A percentile compares a stretch with the other conserved stretches of the same genome.
Evolutionary conservation across 1,140 invertebrate genomes (phyloP).

Genomic region (Drosophila orosa): DNA sequence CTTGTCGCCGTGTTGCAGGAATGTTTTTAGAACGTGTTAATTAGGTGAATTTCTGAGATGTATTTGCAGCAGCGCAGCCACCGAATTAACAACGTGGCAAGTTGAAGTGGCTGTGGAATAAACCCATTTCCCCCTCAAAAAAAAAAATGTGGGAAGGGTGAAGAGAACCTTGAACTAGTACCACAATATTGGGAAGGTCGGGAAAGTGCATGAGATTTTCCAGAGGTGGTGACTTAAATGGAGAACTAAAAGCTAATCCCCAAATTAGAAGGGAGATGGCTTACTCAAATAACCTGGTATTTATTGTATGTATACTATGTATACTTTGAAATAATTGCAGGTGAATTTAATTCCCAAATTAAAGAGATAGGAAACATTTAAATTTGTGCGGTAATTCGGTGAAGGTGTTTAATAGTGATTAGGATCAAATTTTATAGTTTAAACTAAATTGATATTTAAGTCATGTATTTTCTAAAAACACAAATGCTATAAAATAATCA

Average conservation of each 20-base stretch:
- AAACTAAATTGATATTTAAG: no score
- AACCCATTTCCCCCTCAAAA: not conserved
- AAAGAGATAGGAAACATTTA: not conserved
- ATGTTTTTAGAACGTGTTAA: constrained; percentile 53
- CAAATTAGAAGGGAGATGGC: not conserved
- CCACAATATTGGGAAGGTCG: constrained; percentile 25
- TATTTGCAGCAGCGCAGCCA: constrained; percentile 33
- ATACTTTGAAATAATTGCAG: not conserved
- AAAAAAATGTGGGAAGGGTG: not conserved
- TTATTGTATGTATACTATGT: not conserved
- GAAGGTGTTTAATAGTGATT: not conserved
- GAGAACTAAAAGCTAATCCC: not conserved
- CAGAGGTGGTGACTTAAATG: constrained; percentile 17
- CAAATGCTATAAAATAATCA: not conserved
- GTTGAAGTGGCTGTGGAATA: not conserved
- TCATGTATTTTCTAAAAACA: no score
- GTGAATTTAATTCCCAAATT: not conserved
- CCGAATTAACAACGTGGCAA: constrained; percentile 28
- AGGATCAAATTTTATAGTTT: not conserved
- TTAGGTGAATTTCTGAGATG: constrained; percentile 48
- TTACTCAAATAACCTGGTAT: not conserved
- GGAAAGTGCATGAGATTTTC: not conserved
- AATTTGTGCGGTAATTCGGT: no score
- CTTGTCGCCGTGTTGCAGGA: constrained; percentile 13
- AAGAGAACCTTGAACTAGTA: constrained; percentile 36